Percentiles rank a stretch among this genome's conserved stretches.
Evolutionary conservation across 2,113 vertebrate genomes (phyloP).

Genomic region (Meleagris gallopavo): DNA sequence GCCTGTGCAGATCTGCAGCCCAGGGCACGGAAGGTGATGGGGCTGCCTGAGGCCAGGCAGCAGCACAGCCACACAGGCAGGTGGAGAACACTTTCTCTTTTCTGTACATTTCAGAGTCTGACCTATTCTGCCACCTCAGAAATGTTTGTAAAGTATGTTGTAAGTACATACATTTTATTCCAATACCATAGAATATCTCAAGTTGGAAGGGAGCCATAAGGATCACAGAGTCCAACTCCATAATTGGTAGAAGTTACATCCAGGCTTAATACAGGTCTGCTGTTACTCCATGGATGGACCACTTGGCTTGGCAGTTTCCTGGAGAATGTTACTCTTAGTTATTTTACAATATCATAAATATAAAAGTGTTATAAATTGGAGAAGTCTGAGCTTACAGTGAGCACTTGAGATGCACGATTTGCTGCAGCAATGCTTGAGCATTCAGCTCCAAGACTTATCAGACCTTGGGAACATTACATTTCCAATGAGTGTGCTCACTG

Average conservation of each 20-base stretch:
- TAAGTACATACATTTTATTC: background rate
- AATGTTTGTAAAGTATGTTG: rapidly evolving
- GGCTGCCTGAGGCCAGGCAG: background rate
- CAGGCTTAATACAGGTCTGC: rapidly evolving
- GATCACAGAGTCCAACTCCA: too few species aligned
- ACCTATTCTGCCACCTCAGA: background rate
- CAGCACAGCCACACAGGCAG: background rate
- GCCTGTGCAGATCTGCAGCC: conserved; percentile 1
- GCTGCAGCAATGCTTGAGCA: background rate
- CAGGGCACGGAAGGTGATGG: rapidly evolving
- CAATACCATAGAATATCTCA: background rate
- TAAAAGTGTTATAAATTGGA: background rate
- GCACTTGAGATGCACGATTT: rapidly evolving
- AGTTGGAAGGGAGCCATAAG: too few species aligned
- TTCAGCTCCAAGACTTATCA: background rate
- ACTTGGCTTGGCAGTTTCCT: background rate
- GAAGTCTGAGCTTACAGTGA: background rate
- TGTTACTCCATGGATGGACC: background rate
- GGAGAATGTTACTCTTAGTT: background rate
- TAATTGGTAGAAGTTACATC: background rate
- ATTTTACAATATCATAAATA: background rate
- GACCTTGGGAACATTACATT: background rate
- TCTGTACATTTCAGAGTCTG: background rate
- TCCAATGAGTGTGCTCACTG: background rate
- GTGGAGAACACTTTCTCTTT: background rate